Conservation (phyloP, 2,888 invertebrate species). For the Nudaria mundana region DNA sequence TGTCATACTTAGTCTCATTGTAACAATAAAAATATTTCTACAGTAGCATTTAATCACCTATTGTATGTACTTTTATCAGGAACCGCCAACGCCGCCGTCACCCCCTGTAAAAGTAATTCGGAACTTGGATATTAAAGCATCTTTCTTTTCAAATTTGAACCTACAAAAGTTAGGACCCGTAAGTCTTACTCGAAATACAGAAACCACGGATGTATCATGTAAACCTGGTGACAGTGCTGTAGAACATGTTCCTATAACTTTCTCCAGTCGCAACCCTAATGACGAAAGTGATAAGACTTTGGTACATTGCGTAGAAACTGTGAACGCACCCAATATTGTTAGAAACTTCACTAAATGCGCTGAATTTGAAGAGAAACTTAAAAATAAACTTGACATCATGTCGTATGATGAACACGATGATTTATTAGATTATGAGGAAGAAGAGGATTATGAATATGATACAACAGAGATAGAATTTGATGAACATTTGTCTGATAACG, state of each 20-base stretch:
- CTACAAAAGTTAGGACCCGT: neutral
- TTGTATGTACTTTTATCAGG: neutral
- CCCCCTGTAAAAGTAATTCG: conserved; percentile 5
- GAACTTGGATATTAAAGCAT: conserved; percentile 7
- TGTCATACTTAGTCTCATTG: neutral
- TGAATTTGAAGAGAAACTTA: conserved; percentile 34
- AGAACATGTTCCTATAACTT: neutral
- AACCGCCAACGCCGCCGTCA: neutral
- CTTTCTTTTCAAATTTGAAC: conserved; percentile 9
- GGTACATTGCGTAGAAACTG: neutral
- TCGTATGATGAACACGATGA: conserved; percentile 4
- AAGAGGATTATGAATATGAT: conserved; percentile 27
- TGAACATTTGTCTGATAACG: conserved; percentile 8
- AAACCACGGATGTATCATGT: neutral
- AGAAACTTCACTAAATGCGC: conserved; percentile 42
- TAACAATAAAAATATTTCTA: neutral
- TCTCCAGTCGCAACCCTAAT: neutral
- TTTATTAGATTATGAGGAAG: conserved; percentile 21
- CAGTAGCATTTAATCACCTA: neutral
- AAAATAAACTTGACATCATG: neutral
- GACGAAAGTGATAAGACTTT: neutral
- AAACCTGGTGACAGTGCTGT: neutral
- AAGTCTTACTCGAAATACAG: neutral
- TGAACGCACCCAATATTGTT: conserved; percentile 35
- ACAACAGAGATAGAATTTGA: conserved; percentile 7